A percentile compares a stretch with the other conserved stretches of the same genome.
phyloP scores from a whole-genome alignment of 2,888 invertebrate genomes.

The Plutella xylostella region DNA sequence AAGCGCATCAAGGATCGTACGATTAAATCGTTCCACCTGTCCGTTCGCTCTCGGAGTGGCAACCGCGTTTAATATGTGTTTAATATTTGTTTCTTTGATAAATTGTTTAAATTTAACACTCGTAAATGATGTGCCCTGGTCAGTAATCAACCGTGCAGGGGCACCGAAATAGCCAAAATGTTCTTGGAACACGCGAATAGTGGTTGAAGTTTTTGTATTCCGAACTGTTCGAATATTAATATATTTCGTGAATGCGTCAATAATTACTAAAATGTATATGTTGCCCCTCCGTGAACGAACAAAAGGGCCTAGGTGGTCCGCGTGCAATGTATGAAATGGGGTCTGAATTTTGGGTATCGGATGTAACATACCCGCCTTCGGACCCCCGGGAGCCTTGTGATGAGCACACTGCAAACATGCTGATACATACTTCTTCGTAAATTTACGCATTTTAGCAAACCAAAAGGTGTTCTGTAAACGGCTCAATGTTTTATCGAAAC shows the following conservation, averaged over 20 bases:
- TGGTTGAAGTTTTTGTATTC: constrained; percentile 14
- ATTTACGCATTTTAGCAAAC: not conserved
- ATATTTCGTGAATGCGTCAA: constrained; percentile 16
- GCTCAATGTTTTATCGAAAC: constrained; percentile 16
- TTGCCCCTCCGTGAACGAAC: constrained; percentile 14
- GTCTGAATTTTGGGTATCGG: not conserved
- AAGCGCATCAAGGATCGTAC: constrained; percentile 10
- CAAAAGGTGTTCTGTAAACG: not conserved
- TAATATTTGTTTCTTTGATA: constrained; percentile 8
- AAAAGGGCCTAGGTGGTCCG: constrained; percentile 21
- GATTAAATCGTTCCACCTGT: constrained; percentile 19
- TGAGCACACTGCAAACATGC: not conserved
- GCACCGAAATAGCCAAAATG: constrained; percentile 14
- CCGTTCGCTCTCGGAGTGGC: constrained; percentile 22
- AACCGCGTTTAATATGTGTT: constrained; percentile 19
- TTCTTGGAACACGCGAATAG: constrained; percentile 14
- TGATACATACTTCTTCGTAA: constrained; percentile 1
- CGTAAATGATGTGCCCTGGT: constrained; percentile 16
- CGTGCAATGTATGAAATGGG: constrained; percentile 10
- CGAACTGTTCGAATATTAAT: constrained; percentile 13
- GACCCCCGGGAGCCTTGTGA: not conserved
- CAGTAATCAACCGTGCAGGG: constrained; percentile 14
- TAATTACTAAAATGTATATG: constrained; percentile 13
- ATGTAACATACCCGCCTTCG: not conserved
- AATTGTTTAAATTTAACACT: constrained; percentile 12